Evolutionary conservation across 1,140 invertebrate genomes (phyloP), one percentile per base, ranked within the genome.

Genomic region (Drosophila lacertosa): DNA sequence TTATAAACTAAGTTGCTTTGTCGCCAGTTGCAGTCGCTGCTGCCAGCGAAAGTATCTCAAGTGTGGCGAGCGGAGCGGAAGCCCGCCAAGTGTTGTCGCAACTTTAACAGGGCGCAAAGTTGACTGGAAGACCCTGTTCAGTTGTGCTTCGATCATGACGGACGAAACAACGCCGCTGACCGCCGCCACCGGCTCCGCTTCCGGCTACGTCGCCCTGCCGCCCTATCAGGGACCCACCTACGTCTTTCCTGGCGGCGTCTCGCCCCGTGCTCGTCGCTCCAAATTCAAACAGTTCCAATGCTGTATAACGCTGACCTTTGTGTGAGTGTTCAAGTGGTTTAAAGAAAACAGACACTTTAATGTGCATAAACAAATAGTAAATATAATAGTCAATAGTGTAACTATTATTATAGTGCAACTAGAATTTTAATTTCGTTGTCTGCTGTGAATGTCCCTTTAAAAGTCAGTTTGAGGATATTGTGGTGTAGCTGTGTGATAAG

Each of bases 231-330:
- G 92, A 35, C 93, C 94, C 1, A 92, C 93, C 4, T 95, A 95
- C 75, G 92, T 94, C 4, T 95, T 95, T 77, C 93, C 94, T 45
- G 92, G 93, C 16, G 92, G 93, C 9, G 93, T 93, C 64, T 79
- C 94, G 1, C 89, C 93, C 2, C 92, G 94, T 32, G 92, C 90
- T 35, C 92, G 94, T 71, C 93, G 93, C 77, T 92, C 92, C 15
- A 93, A 93, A 42, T 90, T 95, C 18, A 92, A 93, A 10, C 93
- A 94, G 78, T 94, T 95, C 59, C 95, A 96, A 78, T 96, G 95
- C 76, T 95, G 94, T 65, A 90, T 95, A 1, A 95, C 94, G 66
- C 91, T 93, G 0, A 92, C 92, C 1, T 88, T 95, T 42, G 83
- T 95, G 95, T 96, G 91, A 95, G 94, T 89, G 18, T 4, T 29